Conservation (phyloP, 2,113 vertebrate genomes). For the Tyrannus savana region DNA sequence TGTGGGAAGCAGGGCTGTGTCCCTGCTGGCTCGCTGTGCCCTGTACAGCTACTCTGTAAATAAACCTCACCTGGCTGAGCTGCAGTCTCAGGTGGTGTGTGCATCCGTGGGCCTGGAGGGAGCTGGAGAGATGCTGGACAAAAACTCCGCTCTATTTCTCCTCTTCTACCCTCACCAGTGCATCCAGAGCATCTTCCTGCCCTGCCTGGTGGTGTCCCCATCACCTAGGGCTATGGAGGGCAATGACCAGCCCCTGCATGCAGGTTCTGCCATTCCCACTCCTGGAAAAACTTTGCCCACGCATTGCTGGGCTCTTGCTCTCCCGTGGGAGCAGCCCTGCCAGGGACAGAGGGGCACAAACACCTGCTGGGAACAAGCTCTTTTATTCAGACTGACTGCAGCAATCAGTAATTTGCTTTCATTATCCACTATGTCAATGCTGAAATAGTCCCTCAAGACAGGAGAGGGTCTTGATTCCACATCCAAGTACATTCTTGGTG, state of each 20-base stretch:
- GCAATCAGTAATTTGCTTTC: background rate
- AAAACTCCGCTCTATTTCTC: background rate
- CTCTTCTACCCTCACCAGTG: background rate
- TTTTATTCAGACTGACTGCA: conserved; percentile 11
- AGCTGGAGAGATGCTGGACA: background rate
- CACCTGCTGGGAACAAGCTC: background rate
- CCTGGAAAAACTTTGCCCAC: background rate
- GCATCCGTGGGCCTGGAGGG: background rate
- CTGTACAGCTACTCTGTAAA: background rate
- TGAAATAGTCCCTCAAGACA: background rate
- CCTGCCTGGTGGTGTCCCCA: fast-evolving
- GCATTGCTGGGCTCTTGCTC: background rate
- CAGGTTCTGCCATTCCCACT: background rate
- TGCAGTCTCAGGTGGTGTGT: background rate
- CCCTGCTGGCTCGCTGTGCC: background rate
- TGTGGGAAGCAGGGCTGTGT: background rate
- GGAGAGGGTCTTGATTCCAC: background rate
- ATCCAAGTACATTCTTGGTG: background rate
- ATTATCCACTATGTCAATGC: background rate
- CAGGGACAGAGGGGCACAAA: background rate
- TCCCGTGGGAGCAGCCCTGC: background rate
- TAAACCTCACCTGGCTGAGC: background rate
- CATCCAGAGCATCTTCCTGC: background rate
- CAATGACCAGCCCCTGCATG: fast-evolving
- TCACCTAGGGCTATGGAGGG: background rate